phyloP scores from a whole-genome alignment of 2,797 vertebrate genomes.

The Peromyscus nudipes region DNA sequence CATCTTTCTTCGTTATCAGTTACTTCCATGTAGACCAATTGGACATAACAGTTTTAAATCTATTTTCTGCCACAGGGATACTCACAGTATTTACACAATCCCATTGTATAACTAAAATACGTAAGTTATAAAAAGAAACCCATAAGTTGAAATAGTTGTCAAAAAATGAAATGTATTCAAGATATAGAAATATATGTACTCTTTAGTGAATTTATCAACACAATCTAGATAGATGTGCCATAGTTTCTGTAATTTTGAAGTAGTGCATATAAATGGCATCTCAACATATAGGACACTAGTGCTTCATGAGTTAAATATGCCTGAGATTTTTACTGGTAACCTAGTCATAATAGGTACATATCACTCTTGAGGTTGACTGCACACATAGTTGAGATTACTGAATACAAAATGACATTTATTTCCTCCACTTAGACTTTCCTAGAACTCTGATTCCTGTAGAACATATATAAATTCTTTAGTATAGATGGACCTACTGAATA shows the following conservation, averaged over 20 bases:
- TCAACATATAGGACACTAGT: background rate
- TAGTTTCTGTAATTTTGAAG: slow-evolving; percentile 29
- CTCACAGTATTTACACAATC: background rate
- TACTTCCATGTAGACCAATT: background rate
- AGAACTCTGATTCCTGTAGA: background rate
- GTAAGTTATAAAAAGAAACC: background rate
- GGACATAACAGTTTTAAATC: background rate
- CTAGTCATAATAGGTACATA: background rate
- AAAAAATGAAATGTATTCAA: slow-evolving; percentile 48
- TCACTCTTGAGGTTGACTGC: background rate
- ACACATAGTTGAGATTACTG: slow-evolving; percentile 35
- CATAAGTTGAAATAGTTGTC: background rate
- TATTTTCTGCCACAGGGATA: slow-evolving; percentile 21
- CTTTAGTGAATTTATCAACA: slow-evolving; percentile 38
- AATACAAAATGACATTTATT: slow-evolving; percentile 18
- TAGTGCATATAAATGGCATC: background rate
- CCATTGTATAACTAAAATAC: background rate
- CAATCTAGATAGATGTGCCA: background rate
- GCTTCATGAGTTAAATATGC: background rate
- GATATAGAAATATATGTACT: background rate
- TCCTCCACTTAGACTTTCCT: background rate
- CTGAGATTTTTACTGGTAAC: background rate
- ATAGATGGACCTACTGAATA: background rate
- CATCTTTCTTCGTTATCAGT: background rate
- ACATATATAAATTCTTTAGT: background rate